Percentiles rank a stretch among this genome's conserved stretches.
Conservation (phyloP, 2,113 vertebrate genomes). For the Nipponia nippon region DNA sequence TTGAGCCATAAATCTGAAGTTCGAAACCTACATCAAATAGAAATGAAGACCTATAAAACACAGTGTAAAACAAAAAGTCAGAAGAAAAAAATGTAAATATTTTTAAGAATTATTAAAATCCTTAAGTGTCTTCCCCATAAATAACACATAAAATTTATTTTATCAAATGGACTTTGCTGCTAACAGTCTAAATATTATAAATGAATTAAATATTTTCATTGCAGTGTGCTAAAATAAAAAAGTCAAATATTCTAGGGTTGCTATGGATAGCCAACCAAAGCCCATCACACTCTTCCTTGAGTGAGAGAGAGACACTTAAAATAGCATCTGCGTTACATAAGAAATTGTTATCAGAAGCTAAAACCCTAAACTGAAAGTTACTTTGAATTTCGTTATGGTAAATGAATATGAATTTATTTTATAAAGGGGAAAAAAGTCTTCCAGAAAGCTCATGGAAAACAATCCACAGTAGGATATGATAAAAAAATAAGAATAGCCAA, state of each 20-base stretch:
- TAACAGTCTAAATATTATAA: constrained; percentile 37
- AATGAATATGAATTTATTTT: not conserved
- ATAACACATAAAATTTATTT: constrained; percentile 71
- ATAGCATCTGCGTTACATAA: not conserved
- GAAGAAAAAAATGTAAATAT: constrained; percentile 72
- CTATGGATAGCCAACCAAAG: not conserved
- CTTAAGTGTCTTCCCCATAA: constrained; percentile 70
- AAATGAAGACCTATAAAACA: constrained; percentile 66
- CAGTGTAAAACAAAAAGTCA: constrained; percentile 70
- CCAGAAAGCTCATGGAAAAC: not conserved
- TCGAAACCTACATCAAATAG: constrained; percentile 78
- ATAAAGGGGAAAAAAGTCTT: not conserved
- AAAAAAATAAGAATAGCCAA: not conserved
- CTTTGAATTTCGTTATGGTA: not conserved
- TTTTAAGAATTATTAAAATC: constrained; percentile 74
- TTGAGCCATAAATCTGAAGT: constrained; percentile 79
- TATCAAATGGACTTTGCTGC: constrained; percentile 50
- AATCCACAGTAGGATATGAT: not conserved
- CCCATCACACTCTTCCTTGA: not conserved
- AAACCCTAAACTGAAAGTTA: not conserved
- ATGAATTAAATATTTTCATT: constrained; percentile 43
- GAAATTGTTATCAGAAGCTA: not conserved
- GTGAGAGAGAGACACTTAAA: not conserved
- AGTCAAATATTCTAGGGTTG: not conserved
- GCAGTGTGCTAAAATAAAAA: not conserved